phyloP scores from a whole-genome alignment of 2,797 vertebrate species.

The Amphiprion clarkii region DNA sequence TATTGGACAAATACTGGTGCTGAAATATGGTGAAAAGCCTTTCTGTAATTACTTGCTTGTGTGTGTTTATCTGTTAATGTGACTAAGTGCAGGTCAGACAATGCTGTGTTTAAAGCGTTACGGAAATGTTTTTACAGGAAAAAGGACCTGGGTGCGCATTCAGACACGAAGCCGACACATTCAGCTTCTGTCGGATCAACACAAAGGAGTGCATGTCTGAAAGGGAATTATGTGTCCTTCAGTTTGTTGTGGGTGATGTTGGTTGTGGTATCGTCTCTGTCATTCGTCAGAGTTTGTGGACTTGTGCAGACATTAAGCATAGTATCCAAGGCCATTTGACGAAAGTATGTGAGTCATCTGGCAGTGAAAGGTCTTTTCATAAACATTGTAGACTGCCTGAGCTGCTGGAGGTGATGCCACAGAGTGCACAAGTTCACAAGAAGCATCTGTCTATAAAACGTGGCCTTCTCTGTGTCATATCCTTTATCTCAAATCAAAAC shows the following conservation, averaged over 20 bases:
- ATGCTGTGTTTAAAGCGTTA: too few species aligned
- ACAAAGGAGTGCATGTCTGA: not conserved
- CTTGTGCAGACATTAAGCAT: not conserved
- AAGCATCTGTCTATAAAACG: slow-evolving; percentile 27
- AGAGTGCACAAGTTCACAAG: slow-evolving; percentile 24
- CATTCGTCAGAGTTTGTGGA: slow-evolving; percentile 2
- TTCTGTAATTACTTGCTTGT: too few species aligned
- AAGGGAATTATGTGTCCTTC: not conserved
- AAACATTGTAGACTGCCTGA: not conserved
- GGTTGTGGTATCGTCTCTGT: not conserved
- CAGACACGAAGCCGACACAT: not conserved
- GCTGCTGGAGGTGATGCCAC: slow-evolving; percentile 2
- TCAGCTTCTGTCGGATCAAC: too few species aligned
- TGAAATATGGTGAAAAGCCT: too few species aligned
- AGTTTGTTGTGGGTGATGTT: not conserved
- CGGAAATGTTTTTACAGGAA: too few species aligned
- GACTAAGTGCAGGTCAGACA: too few species aligned
- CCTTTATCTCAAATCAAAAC: slow-evolving; percentile 43
- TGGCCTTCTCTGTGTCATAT: slow-evolving; percentile 27
- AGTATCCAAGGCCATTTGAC: not conserved
- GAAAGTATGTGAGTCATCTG: not conserved
- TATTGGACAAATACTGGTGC: too few species aligned
- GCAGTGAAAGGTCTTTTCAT: slow-evolving; percentile 10
- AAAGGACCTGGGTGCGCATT: too few species aligned
- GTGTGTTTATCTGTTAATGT: too few species aligned